Percentiles rank a stretch among this genome's conserved stretches.
These are phyloP conservation scores for Podarcis cretensis DNA, from an alignment of 2,113 vertebrate species.

Conservation along the genomic window DNA sequence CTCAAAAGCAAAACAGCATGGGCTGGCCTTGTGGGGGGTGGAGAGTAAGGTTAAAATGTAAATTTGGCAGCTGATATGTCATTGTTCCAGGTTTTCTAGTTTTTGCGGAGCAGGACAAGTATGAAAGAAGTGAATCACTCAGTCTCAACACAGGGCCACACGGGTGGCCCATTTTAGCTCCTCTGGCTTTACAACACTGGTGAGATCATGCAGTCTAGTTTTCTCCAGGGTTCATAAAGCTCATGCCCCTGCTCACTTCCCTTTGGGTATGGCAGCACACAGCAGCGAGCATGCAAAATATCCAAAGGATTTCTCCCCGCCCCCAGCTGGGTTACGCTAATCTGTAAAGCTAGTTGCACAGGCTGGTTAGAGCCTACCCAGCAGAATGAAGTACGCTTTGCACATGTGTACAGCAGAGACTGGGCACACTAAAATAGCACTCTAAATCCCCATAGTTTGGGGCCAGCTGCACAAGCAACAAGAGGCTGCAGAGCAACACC, in stretches of 20 bases:
- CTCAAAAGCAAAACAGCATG: too few species aligned
- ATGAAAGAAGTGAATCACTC: neutral
- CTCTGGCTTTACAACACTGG: neutral
- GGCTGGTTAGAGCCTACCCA: neutral
- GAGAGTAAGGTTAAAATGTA: neutral
- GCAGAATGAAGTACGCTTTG: neutral
- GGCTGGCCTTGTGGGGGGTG: too few species aligned
- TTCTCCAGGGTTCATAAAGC: neutral
- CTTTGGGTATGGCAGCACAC: too few species aligned
- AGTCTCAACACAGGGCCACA: neutral
- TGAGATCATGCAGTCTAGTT: neutral
- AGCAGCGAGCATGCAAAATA: neutral
- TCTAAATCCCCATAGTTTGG: neutral
- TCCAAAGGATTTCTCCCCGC: neutral
- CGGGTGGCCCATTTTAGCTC: too few species aligned
- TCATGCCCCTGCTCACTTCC: too few species aligned
- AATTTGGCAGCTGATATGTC: neutral
- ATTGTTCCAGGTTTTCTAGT: neutral
- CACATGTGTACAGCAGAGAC: neutral
- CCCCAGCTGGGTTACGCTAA: neutral
- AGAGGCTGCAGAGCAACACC: neutral
- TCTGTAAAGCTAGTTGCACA: neutral
- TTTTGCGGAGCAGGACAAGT: neutral
- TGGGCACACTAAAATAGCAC: neutral
- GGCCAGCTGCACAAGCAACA: neutral